These are phyloP conservation scores for Loris lydekkerianus DNA, from an alignment of 2,797 vertebrate genomes.

Conservation along the genomic window DNA sequence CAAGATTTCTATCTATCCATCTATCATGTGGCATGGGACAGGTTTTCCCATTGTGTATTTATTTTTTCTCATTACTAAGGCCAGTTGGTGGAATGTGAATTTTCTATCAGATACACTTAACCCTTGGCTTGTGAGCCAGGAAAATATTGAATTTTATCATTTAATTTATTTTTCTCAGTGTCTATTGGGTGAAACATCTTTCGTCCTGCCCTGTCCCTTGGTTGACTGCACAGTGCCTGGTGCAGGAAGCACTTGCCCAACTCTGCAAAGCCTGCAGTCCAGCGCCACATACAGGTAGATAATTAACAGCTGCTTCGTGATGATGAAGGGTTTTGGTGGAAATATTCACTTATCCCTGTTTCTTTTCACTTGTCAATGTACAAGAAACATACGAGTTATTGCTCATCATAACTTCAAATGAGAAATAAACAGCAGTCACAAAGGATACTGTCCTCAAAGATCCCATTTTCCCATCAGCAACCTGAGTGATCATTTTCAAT, in stretches of 20 bases:
- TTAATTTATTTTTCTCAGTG: slow-evolving; percentile 52
- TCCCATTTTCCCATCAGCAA: slow-evolving; percentile 47
- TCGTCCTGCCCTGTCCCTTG: background rate
- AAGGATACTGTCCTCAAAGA: slow-evolving; percentile 43
- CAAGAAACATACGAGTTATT: background rate
- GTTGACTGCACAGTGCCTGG: background rate
- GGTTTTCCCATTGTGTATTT: slow-evolving; percentile 76
- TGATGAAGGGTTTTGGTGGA: background rate
- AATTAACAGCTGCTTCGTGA: background rate
- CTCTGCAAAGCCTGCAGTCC: background rate
- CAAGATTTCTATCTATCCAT: slow-evolving; percentile 50
- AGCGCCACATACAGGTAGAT: background rate
- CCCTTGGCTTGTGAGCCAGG: slow-evolving; percentile 70
- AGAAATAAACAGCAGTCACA: slow-evolving; percentile 52
- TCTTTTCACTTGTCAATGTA: background rate
- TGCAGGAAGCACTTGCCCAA: background rate
- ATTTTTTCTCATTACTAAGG: slow-evolving; percentile 74
- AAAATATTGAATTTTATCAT: slow-evolving; percentile 66
- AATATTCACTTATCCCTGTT: background rate
- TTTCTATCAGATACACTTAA: slow-evolving; percentile 78
- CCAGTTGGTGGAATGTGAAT: slow-evolving; percentile 74
- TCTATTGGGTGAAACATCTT: slow-evolving; percentile 38
- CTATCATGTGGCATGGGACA: slow-evolving; percentile 62
- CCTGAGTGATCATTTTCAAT: slow-evolving; percentile 47
- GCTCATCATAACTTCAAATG: slow-evolving; percentile 39